Base-by-base conservation (phyloP, 2,888 invertebrate species). In the Leuctra nigra region DNA sequence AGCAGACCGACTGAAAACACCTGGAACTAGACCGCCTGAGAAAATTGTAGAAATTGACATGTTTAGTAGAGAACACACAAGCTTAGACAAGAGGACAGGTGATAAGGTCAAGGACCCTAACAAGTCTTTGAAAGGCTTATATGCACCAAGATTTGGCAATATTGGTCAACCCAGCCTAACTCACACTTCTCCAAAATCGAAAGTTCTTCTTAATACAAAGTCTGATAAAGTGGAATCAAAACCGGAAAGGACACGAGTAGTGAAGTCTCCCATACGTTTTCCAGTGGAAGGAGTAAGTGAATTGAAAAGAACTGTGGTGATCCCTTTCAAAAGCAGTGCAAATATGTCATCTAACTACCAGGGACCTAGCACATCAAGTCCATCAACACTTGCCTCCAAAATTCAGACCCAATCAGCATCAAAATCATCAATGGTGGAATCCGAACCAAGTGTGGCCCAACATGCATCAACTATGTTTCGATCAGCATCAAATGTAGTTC, bases 11-110 rank as follows among this genome's bases (percentile, higher is more conserved):
- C n/a, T n/a, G n/a, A n/a, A n/a, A n/a, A n/a, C n/a, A n/a, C n/a
- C n/a, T n/a, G n/a, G n/a, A n/a, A n/a, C n/a, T n/a, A n/a, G n/a
- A n/a, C n/a, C n/a, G n/a, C n/a, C n/a, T 13, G 50, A 50, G 11
- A 50, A 50, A 20, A 50, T 50, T 20, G 35, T 35, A n/a, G 50
- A 50, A 20, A 50, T 50, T 20, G 50, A 50, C 33, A 50, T 50
- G 50, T 50, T 50, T 18, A 29, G 44, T 35, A 33, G 54, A 16
- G 54, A 41, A 20, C 16, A 52, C 11, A 23, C 6, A 18, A 9
- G 53, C 44, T 6, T 20, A 18, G 9, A 24, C 46, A 13, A 58
- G 36, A 18, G 41, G 13, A 20, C 44, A 7, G 2, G 4, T 2
- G 16, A 16, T 44, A 20, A 4, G 7, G 2, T 6, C 2, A 39